Base-by-base conservation (phyloP, 2,888 invertebrate genomes). In the Cryptophagus acutangulus region DNA sequence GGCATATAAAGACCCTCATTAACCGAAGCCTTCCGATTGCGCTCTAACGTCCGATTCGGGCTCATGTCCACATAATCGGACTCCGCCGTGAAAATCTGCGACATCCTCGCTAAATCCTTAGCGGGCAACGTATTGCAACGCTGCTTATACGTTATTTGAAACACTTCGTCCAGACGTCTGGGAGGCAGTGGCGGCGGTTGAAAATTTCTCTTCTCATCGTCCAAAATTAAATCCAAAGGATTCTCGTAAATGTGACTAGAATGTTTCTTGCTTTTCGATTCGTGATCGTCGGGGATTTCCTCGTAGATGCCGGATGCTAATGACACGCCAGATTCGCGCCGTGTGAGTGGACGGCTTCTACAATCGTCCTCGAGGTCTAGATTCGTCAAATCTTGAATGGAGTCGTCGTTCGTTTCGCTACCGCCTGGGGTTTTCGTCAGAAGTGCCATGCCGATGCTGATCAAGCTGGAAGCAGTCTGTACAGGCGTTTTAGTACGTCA, bases 301-400 rank as follows among this genome's bases (percentile, higher is more conserved):
- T 82, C 82, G 63, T 82, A 82, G 49, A 82, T 78, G 29, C 82
- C 82, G n/a, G 57, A 57, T 13, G 79, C 74, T 2, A 78, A 58
- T 0, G 82, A 82, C 30, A 73, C 68, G 16, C 77, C 72, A 0
- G 82, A 82, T 44, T 71, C 67, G 3, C 77, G 73, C 1, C 77
- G 74, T 0, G 68, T 60, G n/a, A 61, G 38, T 38, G 29, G 20
- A 17, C 45, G 26, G 35, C 40, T 49, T 5, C 55, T 46, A 40
- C 35, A 43, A 41, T 15, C 1, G 15, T 34, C 10, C 17, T 12
- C 17, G 31, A 13, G 2, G 6, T 10, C 4, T 30, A 26, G 17
- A 18, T 17, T 24, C 2, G 9, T n/a, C 17, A 31, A 10, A 45
- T 66, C 66, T 31, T 58, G 54, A 4, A 64, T 68, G 63, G 64